These are phyloP conservation scores for Caenorhabditis sp. DNA, from an alignment of 2,888 invertebrate genomes.

Conservation along the genomic window DNA sequence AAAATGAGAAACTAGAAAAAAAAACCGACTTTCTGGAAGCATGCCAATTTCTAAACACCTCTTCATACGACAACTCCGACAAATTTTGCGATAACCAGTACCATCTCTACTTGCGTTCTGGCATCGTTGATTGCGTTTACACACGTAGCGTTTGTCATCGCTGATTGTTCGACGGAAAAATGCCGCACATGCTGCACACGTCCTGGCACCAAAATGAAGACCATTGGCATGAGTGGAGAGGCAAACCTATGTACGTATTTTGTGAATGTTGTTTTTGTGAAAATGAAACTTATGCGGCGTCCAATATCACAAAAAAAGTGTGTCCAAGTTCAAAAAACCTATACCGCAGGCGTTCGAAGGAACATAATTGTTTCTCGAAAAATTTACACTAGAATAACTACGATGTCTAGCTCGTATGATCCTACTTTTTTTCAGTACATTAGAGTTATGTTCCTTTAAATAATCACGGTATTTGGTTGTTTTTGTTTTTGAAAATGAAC, in stretches of 20 bases:
- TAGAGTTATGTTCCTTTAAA: too few relatives aligned
- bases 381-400: too few relatives aligned
- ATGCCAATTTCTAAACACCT: constrained; percentile 67
- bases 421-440: too few relatives aligned
- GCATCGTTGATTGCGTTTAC: constrained; percentile 65
- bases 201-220: constrained; percentile 67
- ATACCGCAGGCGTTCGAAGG: too few relatives aligned
- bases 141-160: constrained; percentile 64
- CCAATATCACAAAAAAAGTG: too few relatives aligned
- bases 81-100: constrained; percentile 68
- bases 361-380: too few relatives aligned
- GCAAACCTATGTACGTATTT: constrained; percentile 57
- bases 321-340: too few relatives aligned
- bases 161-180: constrained; percentile 64
- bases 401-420: too few relatives aligned
- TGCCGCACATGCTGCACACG: constrained; percentile 69
- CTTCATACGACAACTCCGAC: constrained; percentile 64
- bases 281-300: too few relatives aligned
- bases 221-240: constrained; percentile 66
- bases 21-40: constrained; percentile 66
- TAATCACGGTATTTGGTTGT: too few relatives aligned
- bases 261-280: too few relatives aligned
- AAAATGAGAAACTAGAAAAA: not conserved
- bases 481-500: too few relatives aligned
- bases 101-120: constrained; percentile 58